Percentiles rank a stretch among this genome's conserved stretches.
Evolutionary conservation across 2,113 vertebrate species (phyloP).

Genomic region (Propithecus coquereli): DNA sequence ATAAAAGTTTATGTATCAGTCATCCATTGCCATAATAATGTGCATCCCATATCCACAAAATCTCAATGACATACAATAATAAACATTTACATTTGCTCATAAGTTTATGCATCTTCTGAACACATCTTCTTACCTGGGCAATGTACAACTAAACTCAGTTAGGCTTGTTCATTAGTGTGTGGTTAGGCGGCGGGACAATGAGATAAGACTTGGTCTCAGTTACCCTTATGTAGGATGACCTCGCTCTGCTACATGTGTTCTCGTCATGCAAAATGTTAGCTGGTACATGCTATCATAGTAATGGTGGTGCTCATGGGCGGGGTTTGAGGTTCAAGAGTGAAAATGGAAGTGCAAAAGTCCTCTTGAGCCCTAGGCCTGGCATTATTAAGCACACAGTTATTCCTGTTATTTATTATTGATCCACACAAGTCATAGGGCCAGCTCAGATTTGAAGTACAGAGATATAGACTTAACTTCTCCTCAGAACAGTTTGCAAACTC

Average conservation of each 20-base stretch:
- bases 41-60: neutral
- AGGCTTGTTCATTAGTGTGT: neutral
- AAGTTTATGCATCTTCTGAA: neutral
- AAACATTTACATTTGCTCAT: neutral
- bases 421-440: neutral
- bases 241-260: neutral
- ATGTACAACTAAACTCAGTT: neutral
- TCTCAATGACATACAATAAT: neutral
- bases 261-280: neutral
- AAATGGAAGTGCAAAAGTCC: neutral
- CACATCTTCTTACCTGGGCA: neutral
- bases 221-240: neutral
- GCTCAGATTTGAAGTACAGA: neutral
- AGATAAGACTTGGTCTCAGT: neutral
- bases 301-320: neutral
- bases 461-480: neutral
- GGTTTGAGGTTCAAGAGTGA: neutral
- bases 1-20: neutral
- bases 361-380: neutral
- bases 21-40: neutral
- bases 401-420: neutral
- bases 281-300: neutral
- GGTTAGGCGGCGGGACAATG: neutral
- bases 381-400: neutral
- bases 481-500: neutral